A percentile compares a stretch with the other conserved stretches of the same genome.
These are phyloP conservation scores for Myoxocephalus aenaeus DNA, from an alignment of 2,797 vertebrate genomes.

Conservation along the genomic window DNA sequence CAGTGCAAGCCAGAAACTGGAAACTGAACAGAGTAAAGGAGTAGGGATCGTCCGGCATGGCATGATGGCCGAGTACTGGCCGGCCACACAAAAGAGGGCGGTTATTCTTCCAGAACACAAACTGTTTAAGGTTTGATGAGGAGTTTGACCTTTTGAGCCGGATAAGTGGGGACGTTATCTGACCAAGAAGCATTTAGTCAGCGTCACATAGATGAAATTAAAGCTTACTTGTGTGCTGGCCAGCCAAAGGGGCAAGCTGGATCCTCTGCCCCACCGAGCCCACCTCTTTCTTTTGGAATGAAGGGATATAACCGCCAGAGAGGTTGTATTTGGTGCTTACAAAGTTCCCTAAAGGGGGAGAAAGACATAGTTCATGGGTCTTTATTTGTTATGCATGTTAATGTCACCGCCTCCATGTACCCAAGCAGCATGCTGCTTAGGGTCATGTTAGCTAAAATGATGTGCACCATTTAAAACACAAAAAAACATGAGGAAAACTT, in stretches of 20 bases:
- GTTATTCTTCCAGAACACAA: background rate
- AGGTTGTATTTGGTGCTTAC: slow-evolving; percentile 86
- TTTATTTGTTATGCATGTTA: slow-evolving; percentile 30
- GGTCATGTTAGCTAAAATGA: background rate
- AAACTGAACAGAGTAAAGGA: slow-evolving; percentile 8
- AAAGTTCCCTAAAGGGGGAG: slow-evolving; percentile 79
- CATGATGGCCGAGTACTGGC: background rate
- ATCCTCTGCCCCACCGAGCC: slow-evolving; percentile 94
- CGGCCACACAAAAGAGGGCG: background rate
- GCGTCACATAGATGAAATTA: slow-evolving; percentile 4
- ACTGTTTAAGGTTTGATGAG: background rate
- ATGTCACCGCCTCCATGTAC: background rate
- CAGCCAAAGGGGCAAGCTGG: slow-evolving; percentile 89
- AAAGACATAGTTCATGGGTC: slow-evolving; percentile 13
- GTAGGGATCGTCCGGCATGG: background rate
- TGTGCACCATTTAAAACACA: slow-evolving; percentile 2
- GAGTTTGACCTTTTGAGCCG: background rate
- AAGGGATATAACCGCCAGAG: slow-evolving; percentile 85
- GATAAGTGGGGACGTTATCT: background rate
- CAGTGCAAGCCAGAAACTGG: slow-evolving; percentile 31
- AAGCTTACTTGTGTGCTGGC: slow-evolving; percentile 86
- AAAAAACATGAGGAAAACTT: background rate
- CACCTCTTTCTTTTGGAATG: slow-evolving; percentile 95
- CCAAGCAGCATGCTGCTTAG: background rate
- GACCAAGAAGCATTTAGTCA: background rate